Evolutionary conservation across 2,888 invertebrate species (phyloP).

Genomic region (Cryptops parisi): DNA sequence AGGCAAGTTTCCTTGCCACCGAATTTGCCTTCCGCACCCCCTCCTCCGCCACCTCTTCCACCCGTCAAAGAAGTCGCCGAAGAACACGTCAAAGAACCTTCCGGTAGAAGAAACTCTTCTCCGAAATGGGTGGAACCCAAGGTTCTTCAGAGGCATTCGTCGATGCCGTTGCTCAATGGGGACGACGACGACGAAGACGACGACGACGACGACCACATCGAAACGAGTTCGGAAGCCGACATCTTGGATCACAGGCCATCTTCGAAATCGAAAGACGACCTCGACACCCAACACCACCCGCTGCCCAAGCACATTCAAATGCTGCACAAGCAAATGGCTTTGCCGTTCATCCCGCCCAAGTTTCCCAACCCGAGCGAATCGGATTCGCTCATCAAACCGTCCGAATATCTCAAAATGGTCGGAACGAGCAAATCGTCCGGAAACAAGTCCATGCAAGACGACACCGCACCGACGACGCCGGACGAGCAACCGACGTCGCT

Average conservation of each 20-base stretch:
- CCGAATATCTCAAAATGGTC: constrained; percentile 77
- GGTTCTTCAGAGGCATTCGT: neutral
- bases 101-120: neutral
- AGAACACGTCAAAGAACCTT: neutral
- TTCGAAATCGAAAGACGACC: constrained; percentile 12
- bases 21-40: constrained; percentile 22
- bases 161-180: constrained; percentile 7
- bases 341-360: constrained; percentile 82
- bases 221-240: constrained; percentile 2
- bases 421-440: neutral
- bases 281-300: no score
- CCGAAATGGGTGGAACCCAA: neutral
- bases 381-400: constrained; percentile 77
- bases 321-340: constrained; percentile 52
- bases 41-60: constrained; percentile 23
- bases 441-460: constrained; percentile 4
- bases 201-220: constrained; percentile 17
- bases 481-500: constrained; percentile 15
- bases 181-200: constrained; percentile 14
- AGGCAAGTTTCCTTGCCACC: constrained; percentile 17
- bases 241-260: neutral
- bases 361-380: constrained; percentile 58
- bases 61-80: constrained; percentile 8
- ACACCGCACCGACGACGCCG: constrained; percentile 6
- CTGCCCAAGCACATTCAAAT: constrained; percentile 5